Evolutionary conservation across 1,140 invertebrate species (phyloP).

Genomic region (Telenomus remus): DNA sequence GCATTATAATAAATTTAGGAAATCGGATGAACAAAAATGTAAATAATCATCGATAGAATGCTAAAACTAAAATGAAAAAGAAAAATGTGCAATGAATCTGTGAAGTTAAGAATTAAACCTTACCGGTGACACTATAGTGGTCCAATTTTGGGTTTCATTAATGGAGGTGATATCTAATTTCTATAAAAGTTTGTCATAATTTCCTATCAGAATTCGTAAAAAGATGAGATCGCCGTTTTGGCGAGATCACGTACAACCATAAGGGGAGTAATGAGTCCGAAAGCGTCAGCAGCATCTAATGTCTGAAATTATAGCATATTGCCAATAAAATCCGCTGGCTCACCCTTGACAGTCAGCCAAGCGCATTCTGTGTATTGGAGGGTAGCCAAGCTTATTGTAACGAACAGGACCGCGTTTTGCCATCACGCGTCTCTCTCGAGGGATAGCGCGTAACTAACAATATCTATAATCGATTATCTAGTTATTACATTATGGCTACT

Average conservation of each 20-base stretch:
- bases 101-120: slow-evolving; percentile 36
- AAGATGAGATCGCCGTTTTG: slow-evolving; percentile 60
- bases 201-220: slow-evolving; percentile 72
- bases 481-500: slow-evolving; percentile 50
- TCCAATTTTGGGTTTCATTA: slow-evolving; percentile 43
- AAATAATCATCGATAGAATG: no score
- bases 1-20: no score
- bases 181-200: slow-evolving; percentile 68
- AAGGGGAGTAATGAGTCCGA: slow-evolving; percentile 72
- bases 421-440: slow-evolving; percentile 67
- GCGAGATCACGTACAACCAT: slow-evolving; percentile 69
- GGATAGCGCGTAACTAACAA: slow-evolving; percentile 66
- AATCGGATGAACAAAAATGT: no score
- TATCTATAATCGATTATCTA: slow-evolving; percentile 70
- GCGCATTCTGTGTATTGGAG: slow-evolving; percentile 64
- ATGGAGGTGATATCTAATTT: slow-evolving; percentile 40
- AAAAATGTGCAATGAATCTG: slow-evolving; percentile 48
- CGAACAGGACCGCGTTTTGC: slow-evolving; percentile 69
- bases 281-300: slow-evolving; percentile 76
- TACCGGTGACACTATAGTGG: slow-evolving; percentile 32
- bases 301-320: slow-evolving; percentile 77
- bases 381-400: slow-evolving; percentile 70
- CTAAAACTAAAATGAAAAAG: no score
- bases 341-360: slow-evolving; percentile 64
- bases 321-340: slow-evolving; percentile 74